phyloP scores from a whole-genome alignment of 64 coral and sea anemone genomes.

The Montipora capricornis region DNA sequence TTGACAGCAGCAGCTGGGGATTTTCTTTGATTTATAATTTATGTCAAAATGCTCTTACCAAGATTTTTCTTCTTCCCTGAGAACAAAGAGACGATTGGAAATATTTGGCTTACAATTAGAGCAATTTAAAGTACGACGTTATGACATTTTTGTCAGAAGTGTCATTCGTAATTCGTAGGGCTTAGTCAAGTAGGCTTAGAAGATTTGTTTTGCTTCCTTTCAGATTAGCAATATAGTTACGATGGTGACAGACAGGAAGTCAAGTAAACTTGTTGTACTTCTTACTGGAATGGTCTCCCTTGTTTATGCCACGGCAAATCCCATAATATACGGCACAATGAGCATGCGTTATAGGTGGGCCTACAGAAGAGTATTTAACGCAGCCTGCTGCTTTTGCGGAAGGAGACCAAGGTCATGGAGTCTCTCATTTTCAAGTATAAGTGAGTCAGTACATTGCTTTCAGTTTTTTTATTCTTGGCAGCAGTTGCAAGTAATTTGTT shows the following conservation, averaged over 20 bases:
- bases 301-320: slow-evolving; percentile 37
- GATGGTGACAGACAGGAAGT: slow-evolving; percentile 5
- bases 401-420: slow-evolving; percentile 24
- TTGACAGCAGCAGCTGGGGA: no score
- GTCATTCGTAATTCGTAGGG: no score
- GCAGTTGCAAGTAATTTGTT: background rate
- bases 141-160: no score
- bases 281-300: slow-evolving; percentile 39
- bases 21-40: no score
- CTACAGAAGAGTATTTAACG: background rate
- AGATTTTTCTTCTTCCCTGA: no score
- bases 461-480: background rate
- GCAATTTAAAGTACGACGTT: no score
- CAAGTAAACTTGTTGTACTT: slow-evolving; percentile 16
- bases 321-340: slow-evolving; percentile 32
- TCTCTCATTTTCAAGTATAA: slow-evolving; percentile 20
- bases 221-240: slow-evolving; percentile 41
- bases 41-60: no score
- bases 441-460: background rate
- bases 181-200: background rate
- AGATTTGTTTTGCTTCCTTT: background rate
- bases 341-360: slow-evolving; percentile 41
- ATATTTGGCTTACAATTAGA: no score
- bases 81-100: no score
- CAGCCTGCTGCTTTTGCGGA: background rate